Percentiles rank a stretch among this genome's conserved stretches.
Evolutionary conservation across 1,140 invertebrate species (phyloP).

Genomic region (Drosophila albomicans): DNA sequence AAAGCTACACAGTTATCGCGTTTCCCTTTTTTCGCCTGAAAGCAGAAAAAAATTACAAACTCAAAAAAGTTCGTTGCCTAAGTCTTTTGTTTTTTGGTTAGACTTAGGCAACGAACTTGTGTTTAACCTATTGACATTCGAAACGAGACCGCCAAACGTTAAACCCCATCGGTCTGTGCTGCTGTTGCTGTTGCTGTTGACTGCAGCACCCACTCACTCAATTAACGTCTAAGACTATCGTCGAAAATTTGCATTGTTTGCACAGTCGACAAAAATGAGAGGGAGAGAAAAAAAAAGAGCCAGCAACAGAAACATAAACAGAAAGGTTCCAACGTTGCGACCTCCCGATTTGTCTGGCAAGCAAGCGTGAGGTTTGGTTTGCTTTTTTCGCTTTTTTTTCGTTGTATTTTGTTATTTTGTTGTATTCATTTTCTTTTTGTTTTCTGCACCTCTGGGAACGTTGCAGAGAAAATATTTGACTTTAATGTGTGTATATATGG

Average conservation of each 20-base stretch:
- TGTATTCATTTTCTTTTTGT: conserved; percentile 22
- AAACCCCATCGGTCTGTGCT: conserved; percentile 3
- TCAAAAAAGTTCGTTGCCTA: conserved; percentile 64
- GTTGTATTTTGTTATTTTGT: neutral
- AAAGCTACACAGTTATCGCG: conserved; percentile 1
- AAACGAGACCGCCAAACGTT: conserved; percentile 34
- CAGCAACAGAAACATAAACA: conserved; percentile 14
- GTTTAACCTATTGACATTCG: conserved; percentile 76
- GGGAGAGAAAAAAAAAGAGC: neutral
- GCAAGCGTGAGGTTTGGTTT: conserved; percentile 58
- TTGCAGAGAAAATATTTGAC: conserved; percentile 76
- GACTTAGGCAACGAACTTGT: conserved; percentile 77
- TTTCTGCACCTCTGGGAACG: conserved; percentile 58
- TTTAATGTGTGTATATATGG: conserved; percentile 65
- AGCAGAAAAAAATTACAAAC: conserved; percentile 36
- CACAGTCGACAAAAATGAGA: conserved; percentile 12
- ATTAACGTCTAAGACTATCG: conserved; percentile 36
- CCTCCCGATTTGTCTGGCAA: conserved; percentile 60
- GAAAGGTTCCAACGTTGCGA: conserved; percentile 53
- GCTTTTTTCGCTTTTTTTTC: neutral
- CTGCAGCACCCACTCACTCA: conserved; percentile 40
- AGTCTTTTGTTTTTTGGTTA: conserved; percentile 60
- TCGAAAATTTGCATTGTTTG: conserved; percentile 73
- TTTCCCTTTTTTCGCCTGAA: conserved; percentile 22
- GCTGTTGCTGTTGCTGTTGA: neutral